Conservation (phyloP, 2,888 invertebrate genomes). For the Melangyna quadrimaculata region DNA sequence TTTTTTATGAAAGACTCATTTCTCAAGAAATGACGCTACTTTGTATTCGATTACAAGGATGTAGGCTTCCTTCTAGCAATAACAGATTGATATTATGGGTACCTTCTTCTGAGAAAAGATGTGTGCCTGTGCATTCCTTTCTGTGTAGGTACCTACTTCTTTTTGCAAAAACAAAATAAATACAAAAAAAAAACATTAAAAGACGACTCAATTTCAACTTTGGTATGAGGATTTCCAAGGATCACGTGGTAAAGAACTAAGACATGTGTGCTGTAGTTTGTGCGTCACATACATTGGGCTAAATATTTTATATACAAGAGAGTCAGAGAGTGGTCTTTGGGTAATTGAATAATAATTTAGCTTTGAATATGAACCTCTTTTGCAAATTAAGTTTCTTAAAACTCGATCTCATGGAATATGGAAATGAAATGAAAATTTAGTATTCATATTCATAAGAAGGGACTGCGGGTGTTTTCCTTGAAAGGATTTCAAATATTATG, state of each 20-base stretch:
- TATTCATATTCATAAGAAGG: slow-evolving; percentile 12
- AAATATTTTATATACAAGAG: neutral
- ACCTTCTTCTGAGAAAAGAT: neutral
- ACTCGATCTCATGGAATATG: slow-evolving; percentile 52
- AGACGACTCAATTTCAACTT: slow-evolving; percentile 15
- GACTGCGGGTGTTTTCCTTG: neutral
- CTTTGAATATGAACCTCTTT: slow-evolving; percentile 53
- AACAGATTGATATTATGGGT: neutral
- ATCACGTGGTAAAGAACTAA: neutral
- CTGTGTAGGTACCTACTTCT: neutral
- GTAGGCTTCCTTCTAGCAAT: neutral
- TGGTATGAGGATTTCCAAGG: slow-evolving; percentile 29
- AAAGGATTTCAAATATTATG: neutral
- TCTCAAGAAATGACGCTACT: slow-evolving; percentile 32
- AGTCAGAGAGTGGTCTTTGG: slow-evolving; percentile 1
- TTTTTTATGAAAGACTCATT: slow-evolving; percentile 26
- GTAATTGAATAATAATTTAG: slow-evolving; percentile 58
- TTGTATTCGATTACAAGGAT: slow-evolving; percentile 36
- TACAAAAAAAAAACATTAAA: neutral
- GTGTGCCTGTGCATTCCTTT: slow-evolving; percentile 26
- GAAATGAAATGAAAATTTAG: slow-evolving; percentile 51
- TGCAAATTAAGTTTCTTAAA: slow-evolving; percentile 60
- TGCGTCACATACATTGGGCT: neutral
- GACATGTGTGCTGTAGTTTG: neutral
- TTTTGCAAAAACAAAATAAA: neutral